phyloP scores from a whole-genome alignment of 2,113 vertebrate genomes.

The Zosterops pallidus region DNA sequence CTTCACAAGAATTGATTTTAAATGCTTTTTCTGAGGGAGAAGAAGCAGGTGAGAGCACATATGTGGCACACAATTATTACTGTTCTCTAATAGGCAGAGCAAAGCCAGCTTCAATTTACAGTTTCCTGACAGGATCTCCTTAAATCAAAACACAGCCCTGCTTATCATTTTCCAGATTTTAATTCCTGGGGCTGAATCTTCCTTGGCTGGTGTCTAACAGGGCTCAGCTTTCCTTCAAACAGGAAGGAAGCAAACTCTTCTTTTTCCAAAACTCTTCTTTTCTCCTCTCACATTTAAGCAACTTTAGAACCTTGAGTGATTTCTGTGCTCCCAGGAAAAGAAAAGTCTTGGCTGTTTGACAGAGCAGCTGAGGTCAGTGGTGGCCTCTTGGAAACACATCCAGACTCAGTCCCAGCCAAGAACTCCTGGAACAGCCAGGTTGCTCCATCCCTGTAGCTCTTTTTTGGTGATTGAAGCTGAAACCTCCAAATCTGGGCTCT shows the following conservation, averaged over 20 bases:
- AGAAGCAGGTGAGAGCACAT: background rate
- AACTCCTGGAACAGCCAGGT: background rate
- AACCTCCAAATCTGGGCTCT: background rate
- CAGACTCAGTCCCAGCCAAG: background rate
- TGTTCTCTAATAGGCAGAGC: background rate
- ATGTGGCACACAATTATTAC: background rate
- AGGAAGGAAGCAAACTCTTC: background rate
- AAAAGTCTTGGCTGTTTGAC: background rate
- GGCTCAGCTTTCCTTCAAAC: background rate
- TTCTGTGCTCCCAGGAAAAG: background rate
- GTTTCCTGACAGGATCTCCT: background rate
- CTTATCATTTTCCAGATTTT: background rate
- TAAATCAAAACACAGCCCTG: background rate
- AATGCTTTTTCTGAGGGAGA: background rate
- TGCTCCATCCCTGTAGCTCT: background rate
- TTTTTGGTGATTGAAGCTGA: background rate
- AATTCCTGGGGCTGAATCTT: background rate
- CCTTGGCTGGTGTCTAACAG: background rate
- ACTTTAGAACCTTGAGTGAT: background rate
- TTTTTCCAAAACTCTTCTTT: background rate
- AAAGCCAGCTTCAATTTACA: background rate
- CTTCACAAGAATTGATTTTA: background rate
- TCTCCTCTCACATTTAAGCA: background rate
- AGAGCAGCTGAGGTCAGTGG: background rate
- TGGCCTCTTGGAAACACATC: background rate